Percentiles rank a stretch among this genome's conserved stretches.
Conservation (phyloP, 1,140 invertebrate species). For the Scaptomyza pallida region DNA sequence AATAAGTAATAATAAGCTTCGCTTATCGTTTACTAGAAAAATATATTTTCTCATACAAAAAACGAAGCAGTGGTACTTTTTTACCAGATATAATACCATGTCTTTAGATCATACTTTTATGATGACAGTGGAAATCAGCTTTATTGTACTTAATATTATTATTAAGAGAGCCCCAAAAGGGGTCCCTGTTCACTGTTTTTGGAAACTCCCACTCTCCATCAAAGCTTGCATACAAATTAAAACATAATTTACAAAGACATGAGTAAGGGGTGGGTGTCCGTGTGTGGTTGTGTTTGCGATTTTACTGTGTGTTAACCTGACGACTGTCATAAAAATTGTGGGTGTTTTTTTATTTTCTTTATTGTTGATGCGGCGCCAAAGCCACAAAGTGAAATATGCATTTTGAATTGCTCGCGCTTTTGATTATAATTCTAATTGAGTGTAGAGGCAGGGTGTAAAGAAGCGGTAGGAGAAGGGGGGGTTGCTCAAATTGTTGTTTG, state of each 20-base stretch:
- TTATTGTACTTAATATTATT: conserved; percentile 73
- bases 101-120: conserved; percentile 41
- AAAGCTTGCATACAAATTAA: conserved; percentile 71
- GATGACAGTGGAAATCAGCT: conserved; percentile 37
- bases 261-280: neutral
- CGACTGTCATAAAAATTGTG: conserved; percentile 57
- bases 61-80: too few relatives aligned
- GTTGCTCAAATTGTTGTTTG: neutral
- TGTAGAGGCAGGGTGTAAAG: neutral
- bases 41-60: too few relatives aligned
- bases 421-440: conserved; percentile 3
- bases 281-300: conserved; percentile 22
- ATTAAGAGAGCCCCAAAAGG: conserved; percentile 35
- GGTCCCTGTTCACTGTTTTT: neutral
- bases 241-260: conserved; percentile 55
- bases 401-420: conserved; percentile 38
- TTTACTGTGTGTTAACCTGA: conserved; percentile 33
- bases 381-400: conserved; percentile 54
- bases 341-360: too few relatives aligned
- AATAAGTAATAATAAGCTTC: too few relatives aligned
- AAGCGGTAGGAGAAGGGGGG: too few relatives aligned
- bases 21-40: too few relatives aligned
- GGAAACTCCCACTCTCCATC: neutral
- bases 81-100: conserved; percentile 44
- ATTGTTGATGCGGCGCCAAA: conserved; percentile 44